Evolutionary conservation across 2,797 vertebrate genomes (phyloP).

Genomic region (Chrosomus eos): DNA sequence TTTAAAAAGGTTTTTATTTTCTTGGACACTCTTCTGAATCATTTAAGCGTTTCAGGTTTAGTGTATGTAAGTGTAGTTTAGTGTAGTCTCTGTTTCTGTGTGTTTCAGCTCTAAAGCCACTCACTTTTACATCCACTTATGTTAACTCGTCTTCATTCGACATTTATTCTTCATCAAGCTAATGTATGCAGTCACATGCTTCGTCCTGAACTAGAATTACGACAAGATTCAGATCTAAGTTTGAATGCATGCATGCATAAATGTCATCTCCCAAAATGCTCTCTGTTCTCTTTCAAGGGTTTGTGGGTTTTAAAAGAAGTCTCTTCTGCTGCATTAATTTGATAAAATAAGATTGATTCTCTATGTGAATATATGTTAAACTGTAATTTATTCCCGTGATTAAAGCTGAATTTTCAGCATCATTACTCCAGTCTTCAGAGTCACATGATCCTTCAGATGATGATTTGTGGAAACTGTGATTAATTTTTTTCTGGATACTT

Average conservation of each 20-base stretch:
- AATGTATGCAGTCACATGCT: background rate
- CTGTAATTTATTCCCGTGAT: too few relatives aligned
- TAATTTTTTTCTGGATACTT: background rate
- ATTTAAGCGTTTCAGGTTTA: background rate
- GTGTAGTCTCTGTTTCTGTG: background rate
- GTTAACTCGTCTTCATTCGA: background rate
- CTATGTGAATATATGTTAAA: too few relatives aligned
- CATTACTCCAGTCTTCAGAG: background rate
- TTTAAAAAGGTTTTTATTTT: background rate
- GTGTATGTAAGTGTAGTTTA: background rate
- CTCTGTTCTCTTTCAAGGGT: background rate
- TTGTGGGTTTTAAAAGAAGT: background rate
- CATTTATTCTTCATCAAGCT: background rate
- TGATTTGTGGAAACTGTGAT: background rate
- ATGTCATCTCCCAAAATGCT: background rate
- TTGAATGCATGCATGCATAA: slow-evolving; percentile 3
- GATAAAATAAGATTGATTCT: background rate
- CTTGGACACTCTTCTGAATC: background rate
- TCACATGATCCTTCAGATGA: too few relatives aligned
- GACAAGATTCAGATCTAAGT: background rate
- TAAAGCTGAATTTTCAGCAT: background rate
- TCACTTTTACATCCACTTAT: background rate
- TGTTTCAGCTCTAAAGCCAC: background rate
- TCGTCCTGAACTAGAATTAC: background rate
- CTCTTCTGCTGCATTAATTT: background rate